Base-by-base conservation (phyloP, 2,888 invertebrate species). In the Pomacea canaliculata region DNA sequence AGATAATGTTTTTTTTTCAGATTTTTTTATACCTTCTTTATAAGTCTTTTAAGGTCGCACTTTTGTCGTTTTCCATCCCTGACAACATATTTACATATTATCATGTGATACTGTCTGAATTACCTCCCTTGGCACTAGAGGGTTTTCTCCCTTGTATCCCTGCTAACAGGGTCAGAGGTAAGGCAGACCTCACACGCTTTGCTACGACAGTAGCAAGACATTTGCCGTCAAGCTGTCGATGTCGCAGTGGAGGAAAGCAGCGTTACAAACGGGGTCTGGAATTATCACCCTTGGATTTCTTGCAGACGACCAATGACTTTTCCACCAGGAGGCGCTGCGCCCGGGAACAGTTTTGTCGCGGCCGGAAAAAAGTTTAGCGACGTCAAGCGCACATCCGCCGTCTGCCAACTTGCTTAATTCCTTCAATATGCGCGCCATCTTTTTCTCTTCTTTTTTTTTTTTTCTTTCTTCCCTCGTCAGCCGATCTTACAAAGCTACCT, bases 361-460 rank as follows among this genome's bases (percentile, higher is more conserved):
- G 51, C 51, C 51, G 51, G 51, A 16, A 56, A 56, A 56, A 56
- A 56, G 51, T 56, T 73, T 73, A 68, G 60, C 27, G 27, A 56
- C 56, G 46, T 46, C 67, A 68, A 59, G 73, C 67, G 68, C 16
- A 73, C 73, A 73, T 73, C 73, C 73, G 48, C 51, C 12, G 48
- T 23, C n/a, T 23, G 23, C 16, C 65, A 56, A 67, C 68, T 37
- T 73, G 68, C 68, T 60, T 73, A 73, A 73, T 73, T 60, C 68
- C 67, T 73, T 73, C 73, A 73, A 73, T 67, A 73, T 73, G 73
- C 10, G 62, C 71, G 59, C 63, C 56, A 23, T 71, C 71, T 71
- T n/a, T 49, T 16, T 71, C n/a, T 73, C 48, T 48, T 27, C 62
- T n/a, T 63, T 19, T 18, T 2, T 63, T 59, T 71, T 19, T 63